Conservation (phyloP, 1,140 invertebrate genomes). For the Colletes latitarsis region DNA sequence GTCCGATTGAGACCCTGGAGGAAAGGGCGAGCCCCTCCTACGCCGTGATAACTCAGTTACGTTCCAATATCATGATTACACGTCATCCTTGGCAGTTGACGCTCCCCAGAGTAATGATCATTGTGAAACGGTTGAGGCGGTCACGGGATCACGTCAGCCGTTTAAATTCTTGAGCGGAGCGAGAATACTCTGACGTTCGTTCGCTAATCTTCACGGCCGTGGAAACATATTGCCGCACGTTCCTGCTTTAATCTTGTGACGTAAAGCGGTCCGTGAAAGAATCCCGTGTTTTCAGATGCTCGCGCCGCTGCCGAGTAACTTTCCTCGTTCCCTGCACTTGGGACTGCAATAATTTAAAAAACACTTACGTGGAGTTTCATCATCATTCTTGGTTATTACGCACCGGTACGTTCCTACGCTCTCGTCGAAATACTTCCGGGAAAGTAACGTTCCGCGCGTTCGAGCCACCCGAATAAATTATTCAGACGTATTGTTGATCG, state of each 20-base stretch:
- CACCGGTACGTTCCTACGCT: not conserved
- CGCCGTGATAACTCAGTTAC: conserved; percentile 61
- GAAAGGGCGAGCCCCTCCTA: conserved; percentile 47
- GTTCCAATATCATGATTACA: conserved; percentile 69
- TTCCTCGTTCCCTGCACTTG: conserved; percentile 30
- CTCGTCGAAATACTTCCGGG: not conserved
- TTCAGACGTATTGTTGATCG: not conserved
- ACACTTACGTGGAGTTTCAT: not conserved
- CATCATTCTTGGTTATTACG: conserved; percentile 11
- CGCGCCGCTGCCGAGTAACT: not conserved
- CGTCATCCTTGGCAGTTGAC: conserved; percentile 64
- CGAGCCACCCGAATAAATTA: not conserved
- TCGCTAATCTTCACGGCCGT: conserved; percentile 39
- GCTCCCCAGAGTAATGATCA: conserved; percentile 58
- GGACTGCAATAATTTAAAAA: conserved; percentile 26
- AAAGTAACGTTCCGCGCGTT: not conserved
- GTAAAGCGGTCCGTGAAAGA: conserved; percentile 33
- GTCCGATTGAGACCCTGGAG: conserved; percentile 38
- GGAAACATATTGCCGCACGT: conserved; percentile 35
- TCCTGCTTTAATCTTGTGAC: conserved; percentile 31
- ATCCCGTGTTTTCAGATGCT: conserved; percentile 10
- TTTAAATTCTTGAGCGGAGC: conserved; percentile 49
- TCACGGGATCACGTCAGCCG: conserved; percentile 48
- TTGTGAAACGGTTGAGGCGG: conserved; percentile 39
- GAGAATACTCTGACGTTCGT: conserved; percentile 41